Percentiles rank a stretch among this genome's conserved stretches.
These are phyloP conservation scores for Amblyraja radiata DNA, from an alignment of 2,797 vertebrate genomes.

Conservation along the genomic window DNA sequence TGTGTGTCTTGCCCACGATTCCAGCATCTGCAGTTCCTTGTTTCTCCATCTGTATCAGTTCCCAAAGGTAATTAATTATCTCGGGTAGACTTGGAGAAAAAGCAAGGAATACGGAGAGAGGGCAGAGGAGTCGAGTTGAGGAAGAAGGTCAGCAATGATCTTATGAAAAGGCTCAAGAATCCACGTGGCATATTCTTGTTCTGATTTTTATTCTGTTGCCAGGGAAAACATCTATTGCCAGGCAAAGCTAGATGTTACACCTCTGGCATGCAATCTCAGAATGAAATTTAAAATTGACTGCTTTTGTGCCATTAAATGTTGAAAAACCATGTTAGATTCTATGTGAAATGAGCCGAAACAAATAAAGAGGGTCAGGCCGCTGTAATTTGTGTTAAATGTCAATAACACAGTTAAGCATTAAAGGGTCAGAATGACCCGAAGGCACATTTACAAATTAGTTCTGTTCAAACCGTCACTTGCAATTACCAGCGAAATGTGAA, in stretches of 20 bases:
- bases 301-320: background rate
- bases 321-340: background rate
- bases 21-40: no score
- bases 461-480: background rate
- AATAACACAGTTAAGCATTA: background rate
- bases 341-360: conserved; percentile 11
- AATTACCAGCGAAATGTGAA: background rate
- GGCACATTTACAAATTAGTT: conserved; percentile 29
- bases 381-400: conserved; percentile 13
- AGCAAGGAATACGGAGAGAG: background rate
- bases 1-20: no score
- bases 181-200: background rate
- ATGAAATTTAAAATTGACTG: background rate
- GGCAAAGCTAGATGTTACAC: background rate
- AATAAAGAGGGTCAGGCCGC: conserved; percentile 3
- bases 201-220: background rate
- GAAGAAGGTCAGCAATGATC: background rate
- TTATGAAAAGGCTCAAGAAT: background rate
- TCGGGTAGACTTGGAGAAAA: background rate
- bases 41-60: no score
- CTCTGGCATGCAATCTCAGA: background rate
- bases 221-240: background rate
- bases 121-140: background rate
- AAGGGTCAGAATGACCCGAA: background rate
- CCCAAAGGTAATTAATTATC: background rate